phyloP scores from a whole-genome alignment of 64 coral and sea anemone genomes.

The Orbicella faveolata region DNA sequence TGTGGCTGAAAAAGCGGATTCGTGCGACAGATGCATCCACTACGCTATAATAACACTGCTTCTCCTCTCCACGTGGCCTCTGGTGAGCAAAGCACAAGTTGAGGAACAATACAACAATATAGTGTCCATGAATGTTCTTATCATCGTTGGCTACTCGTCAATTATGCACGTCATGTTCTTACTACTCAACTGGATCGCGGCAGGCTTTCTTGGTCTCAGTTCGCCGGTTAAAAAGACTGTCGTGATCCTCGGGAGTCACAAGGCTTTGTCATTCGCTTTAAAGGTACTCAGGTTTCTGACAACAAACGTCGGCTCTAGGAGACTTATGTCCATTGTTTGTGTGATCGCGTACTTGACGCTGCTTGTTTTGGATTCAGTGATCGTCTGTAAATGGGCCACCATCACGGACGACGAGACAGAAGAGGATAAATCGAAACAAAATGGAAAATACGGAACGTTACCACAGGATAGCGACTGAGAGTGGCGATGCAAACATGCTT shows the following conservation, averaged over 20 bases:
- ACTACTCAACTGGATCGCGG: constrained; percentile 69
- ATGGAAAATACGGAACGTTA: constrained; percentile 43
- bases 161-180: constrained; percentile 90
- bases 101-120: constrained; percentile 60
- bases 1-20: constrained; percentile 54
- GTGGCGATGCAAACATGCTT: neutral
- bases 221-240: constrained; percentile 71
- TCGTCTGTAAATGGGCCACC: constrained; percentile 67
- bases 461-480: constrained; percentile 11
- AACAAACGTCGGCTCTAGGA: constrained; percentile 60
- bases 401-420: constrained; percentile 52
- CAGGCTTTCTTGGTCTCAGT: constrained; percentile 37
- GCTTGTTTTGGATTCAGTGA: constrained; percentile 62
- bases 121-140: constrained; percentile 73
- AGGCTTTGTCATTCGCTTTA: constrained; percentile 73
- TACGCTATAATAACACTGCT: constrained; percentile 35
- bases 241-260: constrained; percentile 78
- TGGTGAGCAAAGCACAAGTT: constrained; percentile 49
- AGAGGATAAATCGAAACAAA: constrained; percentile 9
- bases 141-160: constrained; percentile 73
- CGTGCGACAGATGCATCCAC: constrained; percentile 19
- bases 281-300: constrained; percentile 60
- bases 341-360: constrained; percentile 74
- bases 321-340: constrained; percentile 76
- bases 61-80: constrained; percentile 69